Evolutionary conservation across 2,797 vertebrate species (phyloP).

Genomic region (Telmatherina bonti): DNA sequence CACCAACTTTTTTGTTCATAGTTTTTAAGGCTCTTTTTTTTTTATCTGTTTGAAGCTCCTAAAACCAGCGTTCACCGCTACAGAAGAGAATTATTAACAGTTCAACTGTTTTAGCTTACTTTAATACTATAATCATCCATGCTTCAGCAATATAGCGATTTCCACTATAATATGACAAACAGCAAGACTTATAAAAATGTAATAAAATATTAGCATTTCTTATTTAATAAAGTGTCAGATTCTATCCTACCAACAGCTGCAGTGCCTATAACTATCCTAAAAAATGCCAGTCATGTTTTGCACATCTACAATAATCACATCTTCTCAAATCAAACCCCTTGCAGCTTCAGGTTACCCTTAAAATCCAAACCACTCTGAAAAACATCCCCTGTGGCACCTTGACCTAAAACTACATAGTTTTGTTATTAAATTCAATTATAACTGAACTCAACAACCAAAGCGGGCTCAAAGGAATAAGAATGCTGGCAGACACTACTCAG

Average conservation of each 20-base stretch:
- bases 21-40: neutral
- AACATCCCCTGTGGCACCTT: conserved; percentile 49
- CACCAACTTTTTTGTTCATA: neutral
- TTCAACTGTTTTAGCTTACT: neutral
- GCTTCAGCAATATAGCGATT: conserved; percentile 1
- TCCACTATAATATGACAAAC: too few relatives aligned
- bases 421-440: conserved; percentile 69
- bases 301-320: conserved; percentile 15
- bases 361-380: conserved; percentile 48
- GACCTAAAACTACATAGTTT: conserved; percentile 55
- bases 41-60: neutral
- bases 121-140: neutral
- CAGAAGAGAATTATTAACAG: neutral
- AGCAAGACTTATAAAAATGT: too few relatives aligned
- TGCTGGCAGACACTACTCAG: conserved; percentile 37
- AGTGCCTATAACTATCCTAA: neutral
- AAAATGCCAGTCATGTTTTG: conserved; percentile 14
- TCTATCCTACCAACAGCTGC: conserved; percentile 13
- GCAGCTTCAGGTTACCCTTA: conserved; percentile 20
- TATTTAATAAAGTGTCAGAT: too few relatives aligned
- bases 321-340: conserved; percentile 28
- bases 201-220: too few relatives aligned
- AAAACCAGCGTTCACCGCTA: neutral
- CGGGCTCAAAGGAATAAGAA: conserved; percentile 33
- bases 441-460: conserved; percentile 30